A percentile compares a stretch with the other conserved stretches of the same genome.
Evolutionary conservation across 2,113 vertebrate species (phyloP).

Genomic region (Nyctereutes procyonoides): DNA sequence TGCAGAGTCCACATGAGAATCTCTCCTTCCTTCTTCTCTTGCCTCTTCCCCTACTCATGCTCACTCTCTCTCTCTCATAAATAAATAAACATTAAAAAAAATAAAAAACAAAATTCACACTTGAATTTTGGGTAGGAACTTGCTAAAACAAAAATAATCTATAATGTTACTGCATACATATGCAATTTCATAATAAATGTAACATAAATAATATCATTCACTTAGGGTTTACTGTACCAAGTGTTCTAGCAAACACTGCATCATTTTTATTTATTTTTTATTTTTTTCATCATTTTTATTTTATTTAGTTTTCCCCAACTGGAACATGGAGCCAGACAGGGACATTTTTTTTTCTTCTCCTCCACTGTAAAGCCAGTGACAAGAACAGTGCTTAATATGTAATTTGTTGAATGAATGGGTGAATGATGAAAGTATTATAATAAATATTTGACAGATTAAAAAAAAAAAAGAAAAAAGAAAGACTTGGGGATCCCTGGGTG

Average conservation of each 20-base stretch:
- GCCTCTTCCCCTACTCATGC: neutral
- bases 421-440: neutral
- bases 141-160: neutral
- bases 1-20: neutral
- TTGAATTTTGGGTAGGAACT: neutral
- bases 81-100: neutral
- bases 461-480: no score
- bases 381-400: neutral
- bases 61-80: neutral
- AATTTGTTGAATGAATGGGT: neutral
- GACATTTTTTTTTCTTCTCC: neutral
- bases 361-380: neutral
- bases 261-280: neutral
- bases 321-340: neutral
- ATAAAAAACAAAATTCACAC: neutral
- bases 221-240: neutral
- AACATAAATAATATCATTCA: neutral
- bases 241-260: neutral
- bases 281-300: neutral
- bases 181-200: neutral
- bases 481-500: no score
- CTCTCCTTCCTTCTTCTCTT: neutral
- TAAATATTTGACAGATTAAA: neutral
- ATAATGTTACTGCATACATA: neutral
- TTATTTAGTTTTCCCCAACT: neutral